phyloP scores from a whole-genome alignment of 2,113 vertebrate species.

The Neolamprologus caudopunctatus region DNA sequence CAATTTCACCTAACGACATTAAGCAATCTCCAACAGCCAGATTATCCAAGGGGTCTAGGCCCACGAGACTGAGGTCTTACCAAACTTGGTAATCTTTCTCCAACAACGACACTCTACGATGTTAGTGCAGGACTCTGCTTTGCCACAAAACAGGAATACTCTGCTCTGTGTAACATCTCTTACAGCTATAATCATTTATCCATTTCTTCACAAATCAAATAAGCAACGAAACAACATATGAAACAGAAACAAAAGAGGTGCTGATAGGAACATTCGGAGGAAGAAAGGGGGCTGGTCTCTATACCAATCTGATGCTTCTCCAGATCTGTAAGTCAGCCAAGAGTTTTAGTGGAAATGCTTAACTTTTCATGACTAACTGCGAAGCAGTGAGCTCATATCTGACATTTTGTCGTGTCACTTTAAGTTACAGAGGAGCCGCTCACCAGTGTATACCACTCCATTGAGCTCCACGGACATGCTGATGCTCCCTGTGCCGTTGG shows the following conservation, averaged over 20 bases:
- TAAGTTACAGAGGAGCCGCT: not conserved
- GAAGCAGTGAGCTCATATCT: not conserved
- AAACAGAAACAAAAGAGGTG: not conserved
- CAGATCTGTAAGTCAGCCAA: not conserved
- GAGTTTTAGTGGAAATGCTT: not conserved
- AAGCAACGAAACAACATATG: not conserved
- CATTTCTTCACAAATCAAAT: not conserved
- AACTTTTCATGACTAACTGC: not conserved
- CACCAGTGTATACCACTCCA: constrained; percentile 89
- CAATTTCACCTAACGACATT: not conserved
- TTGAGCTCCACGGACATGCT: constrained; percentile 97
- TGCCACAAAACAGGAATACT: not conserved
- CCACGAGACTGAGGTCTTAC: not conserved
- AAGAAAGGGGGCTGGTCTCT: not conserved
- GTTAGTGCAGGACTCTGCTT: rapidly evolving
- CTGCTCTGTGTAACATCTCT: not conserved
- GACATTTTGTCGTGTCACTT: not conserved
- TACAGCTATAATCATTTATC: not conserved
- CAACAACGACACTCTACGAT: not conserved
- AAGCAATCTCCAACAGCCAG: not conserved
- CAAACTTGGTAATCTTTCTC: not conserved
- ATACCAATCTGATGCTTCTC: not conserved
- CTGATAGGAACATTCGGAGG: not conserved
- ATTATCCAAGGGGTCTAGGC: not conserved
- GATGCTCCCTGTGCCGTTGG: constrained; percentile 85